A percentile compares a stretch with the other conserved stretches of the same genome.
phyloP scores from a whole-genome alignment of 2,888 invertebrate genomes.

The Ephialtes manifestator region DNA sequence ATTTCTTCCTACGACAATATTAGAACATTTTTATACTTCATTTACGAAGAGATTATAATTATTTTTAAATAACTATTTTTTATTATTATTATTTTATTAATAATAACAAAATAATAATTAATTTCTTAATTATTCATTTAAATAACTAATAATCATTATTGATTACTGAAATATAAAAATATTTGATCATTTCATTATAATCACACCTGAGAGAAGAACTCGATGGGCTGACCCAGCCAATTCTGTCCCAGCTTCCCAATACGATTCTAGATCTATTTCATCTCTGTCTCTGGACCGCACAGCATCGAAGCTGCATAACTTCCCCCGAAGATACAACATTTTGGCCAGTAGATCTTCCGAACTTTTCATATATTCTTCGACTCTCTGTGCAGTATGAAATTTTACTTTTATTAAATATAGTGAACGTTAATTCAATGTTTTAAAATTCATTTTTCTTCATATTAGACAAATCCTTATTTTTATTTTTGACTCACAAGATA shows the following conservation, averaged over 20 bases:
- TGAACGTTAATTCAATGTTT: neutral
- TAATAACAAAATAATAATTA: too few species aligned
- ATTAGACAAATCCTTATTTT: neutral
- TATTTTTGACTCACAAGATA: too few species aligned
- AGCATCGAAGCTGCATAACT: slow-evolving; percentile 87
- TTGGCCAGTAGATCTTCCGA: slow-evolving; percentile 88
- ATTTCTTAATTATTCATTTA: too few species aligned
- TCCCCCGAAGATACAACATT: slow-evolving; percentile 88
- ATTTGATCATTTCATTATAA: neutral
- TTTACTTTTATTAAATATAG: neutral
- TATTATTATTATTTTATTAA: too few species aligned
- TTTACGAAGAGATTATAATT: neutral
- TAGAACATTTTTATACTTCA: neutral
- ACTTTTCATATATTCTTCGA: slow-evolving; percentile 90
- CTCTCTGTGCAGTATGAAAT: slow-evolving; percentile 86
- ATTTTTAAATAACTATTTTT: too few species aligned
- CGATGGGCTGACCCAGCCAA: slow-evolving; percentile 77
- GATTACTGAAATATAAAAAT: neutral
- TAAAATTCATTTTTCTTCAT: neutral
- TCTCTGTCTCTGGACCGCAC: slow-evolving; percentile 88
- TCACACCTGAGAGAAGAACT: slow-evolving; percentile 80
- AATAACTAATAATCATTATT: neutral
- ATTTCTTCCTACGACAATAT: slow-evolving; percentile 78
- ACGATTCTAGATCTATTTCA: slow-evolving; percentile 87
- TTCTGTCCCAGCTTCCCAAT: slow-evolving; percentile 87